Evolutionary conservation across 2,113 vertebrate genomes (phyloP).

Genomic region (Pleuronectes platessa): DNA sequence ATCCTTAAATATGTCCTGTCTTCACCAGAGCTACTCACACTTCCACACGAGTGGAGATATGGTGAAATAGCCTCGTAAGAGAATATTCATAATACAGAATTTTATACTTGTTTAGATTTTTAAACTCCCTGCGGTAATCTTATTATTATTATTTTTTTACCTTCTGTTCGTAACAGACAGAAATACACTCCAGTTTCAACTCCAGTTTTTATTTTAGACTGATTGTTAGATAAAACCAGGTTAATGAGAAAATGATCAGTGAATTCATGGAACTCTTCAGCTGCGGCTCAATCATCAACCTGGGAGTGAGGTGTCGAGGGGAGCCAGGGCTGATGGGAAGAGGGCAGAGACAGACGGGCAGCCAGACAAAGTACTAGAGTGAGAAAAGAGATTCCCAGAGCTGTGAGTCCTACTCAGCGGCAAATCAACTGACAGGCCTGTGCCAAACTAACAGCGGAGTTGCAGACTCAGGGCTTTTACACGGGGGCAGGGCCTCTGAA

Average conservation of each 20-base stretch:
- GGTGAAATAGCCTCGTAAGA: too few species aligned
- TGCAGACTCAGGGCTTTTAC: slow-evolving; percentile 73
- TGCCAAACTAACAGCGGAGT: slow-evolving; percentile 71
- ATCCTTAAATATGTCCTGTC: neutral
- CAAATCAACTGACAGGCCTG: slow-evolving; percentile 67
- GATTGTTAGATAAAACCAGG: too few species aligned
- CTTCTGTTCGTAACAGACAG: too few species aligned
- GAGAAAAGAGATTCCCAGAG: slow-evolving; percentile 69
- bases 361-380: slow-evolving; percentile 61
- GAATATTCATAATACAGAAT: too few species aligned
- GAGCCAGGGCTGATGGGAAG: slow-evolving; percentile 61
- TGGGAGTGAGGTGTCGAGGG: slow-evolving; percentile 38
- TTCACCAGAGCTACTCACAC: too few species aligned
- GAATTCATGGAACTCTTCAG: neutral
- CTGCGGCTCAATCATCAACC: neutral
- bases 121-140: too few species aligned
- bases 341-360: slow-evolving; percentile 56
- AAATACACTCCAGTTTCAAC: neutral
- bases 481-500: slow-evolving; percentile 56
- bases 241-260: too few species aligned
- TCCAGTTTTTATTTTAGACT: neutral
- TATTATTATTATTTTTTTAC: too few species aligned
- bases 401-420: slow-evolving; percentile 65
- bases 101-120: too few species aligned
- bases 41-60: too few species aligned